Evolutionary conservation across 2,888 invertebrate species (phyloP), one percentile per base, ranked within the genome.

Genomic region (Latheticus oryzae): DNA sequence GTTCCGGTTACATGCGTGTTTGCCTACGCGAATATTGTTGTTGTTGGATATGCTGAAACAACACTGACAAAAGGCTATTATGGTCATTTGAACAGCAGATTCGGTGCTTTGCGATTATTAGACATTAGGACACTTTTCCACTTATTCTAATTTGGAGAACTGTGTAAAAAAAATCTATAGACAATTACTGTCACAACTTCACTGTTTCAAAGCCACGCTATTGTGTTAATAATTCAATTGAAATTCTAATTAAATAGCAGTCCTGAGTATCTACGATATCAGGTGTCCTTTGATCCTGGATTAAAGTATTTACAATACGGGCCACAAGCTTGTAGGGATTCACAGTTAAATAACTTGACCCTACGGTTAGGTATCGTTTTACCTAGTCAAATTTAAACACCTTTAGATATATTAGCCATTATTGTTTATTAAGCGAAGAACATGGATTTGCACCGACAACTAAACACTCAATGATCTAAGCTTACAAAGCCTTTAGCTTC

Each of bases 341-440:
- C 55, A 13, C 37, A 59, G 59, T 51, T 59, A 55, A 59, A 59
- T 59, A 59, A 59, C 55, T 59, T 59, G 59, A 59, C 59, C 59
- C 54, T 16, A n/a, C 24, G 35, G 54, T 23, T 50, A 37, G 55
- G 12, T 59, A 55, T 59, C 43, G 45, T 23, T 37, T 59, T 43
- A 43, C 45, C 43, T 43, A 54, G 48, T 53, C 53, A 48, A 58
- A 54, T 47, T 42, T 30, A 58, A 52, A 38, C 52, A 48, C 42
- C 48, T 42, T 24, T 13, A 24, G 50, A 58, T 54, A 48, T 58
- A 53, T 58, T 24, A 15, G 1, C 35, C 48, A 42, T 58, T 58
- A 53, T 42, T 52, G 47, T 53, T 19, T 35, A 57, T 57, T 51
- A 37, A 33, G 42, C 11, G 28, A 30, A 19, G 32, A 38, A 11